Evolutionary conservation across 2,888 invertebrate genomes (phyloP).

Genomic region (Leucophenga montana): DNA sequence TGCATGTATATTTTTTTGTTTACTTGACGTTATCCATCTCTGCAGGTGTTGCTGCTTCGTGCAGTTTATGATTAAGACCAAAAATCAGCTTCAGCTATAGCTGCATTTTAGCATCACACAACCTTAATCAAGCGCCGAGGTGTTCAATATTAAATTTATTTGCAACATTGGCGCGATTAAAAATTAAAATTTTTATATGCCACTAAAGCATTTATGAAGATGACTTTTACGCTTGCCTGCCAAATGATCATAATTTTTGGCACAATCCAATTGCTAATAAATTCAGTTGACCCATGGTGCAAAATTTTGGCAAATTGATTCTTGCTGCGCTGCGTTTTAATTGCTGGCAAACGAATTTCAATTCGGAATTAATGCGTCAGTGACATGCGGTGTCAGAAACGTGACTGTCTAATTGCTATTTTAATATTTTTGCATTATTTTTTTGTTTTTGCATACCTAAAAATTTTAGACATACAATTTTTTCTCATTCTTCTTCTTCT

Average conservation of each 20-base stretch:
- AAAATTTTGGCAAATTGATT: not conserved
- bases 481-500: no score
- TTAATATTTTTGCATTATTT: not conserved
- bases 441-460: no score
- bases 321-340: not conserved
- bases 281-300: not conserved
- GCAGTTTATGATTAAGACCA: conserved; percentile 2
- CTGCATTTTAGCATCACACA: not conserved
- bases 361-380: not conserved
- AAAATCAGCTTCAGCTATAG: not conserved
- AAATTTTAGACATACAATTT: no score
- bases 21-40: not conserved
- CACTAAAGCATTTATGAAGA: not conserved
- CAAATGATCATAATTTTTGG: not conserved
- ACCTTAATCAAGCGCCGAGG: conserved; percentile 3
- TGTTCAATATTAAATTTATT: conserved; percentile 4
- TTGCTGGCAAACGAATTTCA: not conserved
- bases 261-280: not conserved
- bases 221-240: not conserved
- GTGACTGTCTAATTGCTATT: conserved; percentile 14
- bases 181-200: not conserved
- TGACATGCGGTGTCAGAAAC: conserved; percentile 2
- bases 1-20: no score
- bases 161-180: not conserved
- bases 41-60: conserved; percentile 15